Conservation (phyloP, 1,140 invertebrate species). For the Leptinotarsa lineolata region DNA sequence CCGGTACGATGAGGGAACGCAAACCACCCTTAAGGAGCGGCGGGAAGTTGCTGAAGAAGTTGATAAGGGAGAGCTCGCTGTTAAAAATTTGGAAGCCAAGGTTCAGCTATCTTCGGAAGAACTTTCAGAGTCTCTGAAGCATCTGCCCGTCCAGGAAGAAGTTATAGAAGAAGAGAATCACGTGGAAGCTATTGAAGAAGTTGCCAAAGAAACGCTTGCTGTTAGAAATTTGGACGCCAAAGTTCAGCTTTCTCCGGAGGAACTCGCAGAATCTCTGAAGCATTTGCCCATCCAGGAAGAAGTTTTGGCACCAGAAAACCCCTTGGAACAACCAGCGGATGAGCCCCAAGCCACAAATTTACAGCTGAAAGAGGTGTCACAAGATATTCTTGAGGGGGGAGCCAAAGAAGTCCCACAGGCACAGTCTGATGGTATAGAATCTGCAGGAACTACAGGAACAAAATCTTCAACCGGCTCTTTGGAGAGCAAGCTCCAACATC, state of each 20-base stretch:
- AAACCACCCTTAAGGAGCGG: slow-evolving; percentile 32
- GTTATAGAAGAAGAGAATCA: slow-evolving; percentile 20
- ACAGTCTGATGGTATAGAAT: not conserved
- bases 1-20: slow-evolving; percentile 47
- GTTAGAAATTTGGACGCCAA: not conserved
- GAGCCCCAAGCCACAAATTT: not conserved
- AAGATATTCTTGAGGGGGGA: not conserved
- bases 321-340: not conserved
- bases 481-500: slow-evolving; percentile 19
- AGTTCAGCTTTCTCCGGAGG: not conserved
- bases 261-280: not conserved
- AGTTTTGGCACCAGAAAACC: slow-evolving; percentile 4
- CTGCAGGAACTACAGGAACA: not conserved
- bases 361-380: not conserved
- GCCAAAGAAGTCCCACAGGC: not conserved
- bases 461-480: not conserved
- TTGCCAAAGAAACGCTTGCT: slow-evolving; percentile 1
- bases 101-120: slow-evolving; percentile 46
- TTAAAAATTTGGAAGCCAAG: slow-evolving; percentile 48
- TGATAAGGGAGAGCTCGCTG: slow-evolving; percentile 13
- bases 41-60: not conserved
- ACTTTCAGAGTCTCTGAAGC: slow-evolving; percentile 35
- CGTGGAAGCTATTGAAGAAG: not conserved
- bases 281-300: not conserved
- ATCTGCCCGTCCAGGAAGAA: slow-evolving; percentile 34